Percentiles rank a stretch among this genome's conserved stretches.
phyloP scores from a whole-genome alignment of 2,797 vertebrate species.

The Fratercula arctica region DNA sequence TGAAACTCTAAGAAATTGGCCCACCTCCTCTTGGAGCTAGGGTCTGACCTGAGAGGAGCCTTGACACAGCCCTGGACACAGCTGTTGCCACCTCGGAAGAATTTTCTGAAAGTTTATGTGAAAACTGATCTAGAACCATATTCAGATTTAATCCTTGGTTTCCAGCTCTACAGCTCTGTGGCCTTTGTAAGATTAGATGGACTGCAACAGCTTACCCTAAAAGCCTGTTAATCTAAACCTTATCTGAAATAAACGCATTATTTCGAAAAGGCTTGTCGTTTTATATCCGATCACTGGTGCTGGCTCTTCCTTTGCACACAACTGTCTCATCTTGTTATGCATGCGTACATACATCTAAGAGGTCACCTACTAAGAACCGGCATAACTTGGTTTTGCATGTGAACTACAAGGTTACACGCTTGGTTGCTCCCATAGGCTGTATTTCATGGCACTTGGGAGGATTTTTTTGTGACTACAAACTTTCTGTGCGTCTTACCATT shows the following conservation, averaged over 20 bases:
- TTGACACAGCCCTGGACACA: background rate
- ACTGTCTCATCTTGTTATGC: conserved; percentile 47
- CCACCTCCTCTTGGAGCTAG: background rate
- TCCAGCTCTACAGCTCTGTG: background rate
- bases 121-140: background rate
- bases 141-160: background rate
- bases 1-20: background rate
- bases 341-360: background rate
- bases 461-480: background rate
- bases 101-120: background rate
- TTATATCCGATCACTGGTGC: background rate
- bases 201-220: background rate
- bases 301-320: conserved; percentile 13
- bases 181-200: background rate
- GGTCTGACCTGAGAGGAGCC: background rate
- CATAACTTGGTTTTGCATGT: background rate
- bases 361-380: conserved; percentile 13
- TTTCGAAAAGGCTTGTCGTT: conserved; percentile 15
- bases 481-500: background rate
- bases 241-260: background rate
- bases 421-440: background rate
- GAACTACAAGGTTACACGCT: background rate
- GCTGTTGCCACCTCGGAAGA: background rate
- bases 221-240: background rate
- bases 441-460: background rate